Evolutionary conservation across 2,888 invertebrate species (phyloP), one percentile per base, ranked within the genome.

Genomic region (Dugesia japonica): DNA sequence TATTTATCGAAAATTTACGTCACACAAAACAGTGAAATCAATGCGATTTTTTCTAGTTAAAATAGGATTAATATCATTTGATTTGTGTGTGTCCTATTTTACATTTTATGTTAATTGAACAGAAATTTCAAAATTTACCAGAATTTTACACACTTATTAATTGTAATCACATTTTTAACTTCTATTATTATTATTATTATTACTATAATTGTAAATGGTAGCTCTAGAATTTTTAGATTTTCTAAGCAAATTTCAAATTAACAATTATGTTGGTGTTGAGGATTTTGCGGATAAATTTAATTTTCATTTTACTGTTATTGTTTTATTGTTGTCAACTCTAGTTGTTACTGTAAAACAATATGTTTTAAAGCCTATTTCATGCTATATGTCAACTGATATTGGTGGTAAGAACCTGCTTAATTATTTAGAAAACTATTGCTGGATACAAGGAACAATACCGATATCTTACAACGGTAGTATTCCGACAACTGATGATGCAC

Each of bases 261-360:
- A 23, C 17, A 72, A 13, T 7, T 76, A 73, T 74, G 76, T 28
- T 26, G 76, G 76, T 0, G 28, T 74, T 27, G 76, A 76, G 74
- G 76, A 76, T 74, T 76, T 76, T 72, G 71, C 74, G 23, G 76
- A 76, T 72, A 73, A 74, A 28, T 76, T 72, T 28, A 76, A 76
- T 76, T 76, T 75, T 76, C 38, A 31, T 28, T 76, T 75, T 17
- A 76, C 76, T 9, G 72, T 74, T 7, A 28, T 72, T 26, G 71
- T 76, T 75, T 38, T 76, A 13, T 9, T 76, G 17, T 26, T 76
- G 20, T 75, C 74, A 20, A 76, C 76, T 4, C 20, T 74, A 15
- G 74, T 76, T 13, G 76, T 76, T 4, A 76, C 76, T 0, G 75
- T 76, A 1, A 76, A 76, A 72, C 76, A 76, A 38, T 76, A 76